Evolutionary conservation across 1,140 invertebrate species (phyloP).

Genomic region (Musca domestica): DNA sequence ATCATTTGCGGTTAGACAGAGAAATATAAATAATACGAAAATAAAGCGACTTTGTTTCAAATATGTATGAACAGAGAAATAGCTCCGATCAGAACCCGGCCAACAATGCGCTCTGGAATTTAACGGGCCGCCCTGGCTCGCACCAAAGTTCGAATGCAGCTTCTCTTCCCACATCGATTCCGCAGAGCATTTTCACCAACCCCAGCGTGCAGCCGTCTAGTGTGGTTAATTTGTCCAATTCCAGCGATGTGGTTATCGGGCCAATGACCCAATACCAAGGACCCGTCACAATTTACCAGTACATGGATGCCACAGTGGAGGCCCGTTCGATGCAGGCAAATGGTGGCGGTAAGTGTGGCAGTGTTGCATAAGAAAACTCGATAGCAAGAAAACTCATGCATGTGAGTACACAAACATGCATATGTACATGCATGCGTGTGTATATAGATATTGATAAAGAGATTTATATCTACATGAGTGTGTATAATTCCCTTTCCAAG

Average conservation of each 20-base stretch:
- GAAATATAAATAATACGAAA: background rate
- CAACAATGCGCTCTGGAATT: conserved; percentile 34
- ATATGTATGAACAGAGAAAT: conserved; percentile 4
- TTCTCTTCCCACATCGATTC: conserved; percentile 28
- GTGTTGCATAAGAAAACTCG: too few relatives aligned
- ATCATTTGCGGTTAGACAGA: too few relatives aligned
- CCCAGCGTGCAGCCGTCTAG: conserved; percentile 45
- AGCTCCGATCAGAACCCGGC: background rate
- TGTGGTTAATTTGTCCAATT: conserved; percentile 49
- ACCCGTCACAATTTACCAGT: conserved; percentile 53
- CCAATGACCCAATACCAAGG: conserved; percentile 55
- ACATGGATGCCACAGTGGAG: conserved; percentile 50
- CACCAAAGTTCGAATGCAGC: conserved; percentile 19
- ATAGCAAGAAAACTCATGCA: too few relatives aligned
- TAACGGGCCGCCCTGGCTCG: conserved; percentile 31
- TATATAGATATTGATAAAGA: too few relatives aligned
- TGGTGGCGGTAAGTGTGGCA: conserved; percentile 30
- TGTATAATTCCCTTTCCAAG: too few relatives aligned
- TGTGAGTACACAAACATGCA: too few relatives aligned
- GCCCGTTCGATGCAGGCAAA: conserved; percentile 42
- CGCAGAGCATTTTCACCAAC: conserved; percentile 40
- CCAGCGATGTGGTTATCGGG: conserved; percentile 53
- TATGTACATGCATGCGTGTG: too few relatives aligned
- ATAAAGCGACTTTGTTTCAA: background rate
- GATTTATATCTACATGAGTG: too few relatives aligned